Conservation (phyloP, 1,140 invertebrate species). For the Notospermus geniculatus region DNA sequence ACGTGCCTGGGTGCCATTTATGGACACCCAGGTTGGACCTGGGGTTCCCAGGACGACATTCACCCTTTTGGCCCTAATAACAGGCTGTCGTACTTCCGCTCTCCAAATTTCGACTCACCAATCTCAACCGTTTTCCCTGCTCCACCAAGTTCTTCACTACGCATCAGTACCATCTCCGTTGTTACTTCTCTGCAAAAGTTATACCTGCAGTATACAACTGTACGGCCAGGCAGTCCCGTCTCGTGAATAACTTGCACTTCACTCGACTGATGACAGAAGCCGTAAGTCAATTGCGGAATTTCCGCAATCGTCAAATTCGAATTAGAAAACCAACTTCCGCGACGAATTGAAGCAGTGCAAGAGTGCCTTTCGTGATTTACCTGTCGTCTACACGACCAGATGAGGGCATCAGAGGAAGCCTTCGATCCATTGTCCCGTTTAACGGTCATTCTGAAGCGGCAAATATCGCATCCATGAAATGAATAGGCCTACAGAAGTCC, state of each 20-base stretch:
- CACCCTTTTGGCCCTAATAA: no score
- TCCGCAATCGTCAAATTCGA: slow-evolving; percentile 4
- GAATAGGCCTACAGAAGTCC: no score
- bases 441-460: no score
- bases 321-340: slow-evolving; percentile 8
- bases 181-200: slow-evolving; percentile 10
- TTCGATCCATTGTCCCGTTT: no score
- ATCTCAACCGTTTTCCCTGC: background rate
- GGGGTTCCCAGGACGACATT: no score
- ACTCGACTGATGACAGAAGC: background rate
- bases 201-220: slow-evolving; percentile 9
- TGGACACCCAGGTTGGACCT: no score
- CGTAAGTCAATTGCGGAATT: slow-evolving; percentile 2
- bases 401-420: no score
- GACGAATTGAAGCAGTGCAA: background rate
- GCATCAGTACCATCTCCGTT: background rate
- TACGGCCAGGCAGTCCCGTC: background rate
- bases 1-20: no score
- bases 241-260: background rate
- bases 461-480: no score
- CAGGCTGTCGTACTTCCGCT: background rate
- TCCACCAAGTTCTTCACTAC: slow-evolving; percentile 1
- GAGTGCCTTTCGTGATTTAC: background rate
- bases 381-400: no score
- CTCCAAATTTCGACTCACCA: slow-evolving; percentile 3